phyloP scores from a whole-genome alignment of 2,113 vertebrate genomes.

The Vireo altiloquus region DNA sequence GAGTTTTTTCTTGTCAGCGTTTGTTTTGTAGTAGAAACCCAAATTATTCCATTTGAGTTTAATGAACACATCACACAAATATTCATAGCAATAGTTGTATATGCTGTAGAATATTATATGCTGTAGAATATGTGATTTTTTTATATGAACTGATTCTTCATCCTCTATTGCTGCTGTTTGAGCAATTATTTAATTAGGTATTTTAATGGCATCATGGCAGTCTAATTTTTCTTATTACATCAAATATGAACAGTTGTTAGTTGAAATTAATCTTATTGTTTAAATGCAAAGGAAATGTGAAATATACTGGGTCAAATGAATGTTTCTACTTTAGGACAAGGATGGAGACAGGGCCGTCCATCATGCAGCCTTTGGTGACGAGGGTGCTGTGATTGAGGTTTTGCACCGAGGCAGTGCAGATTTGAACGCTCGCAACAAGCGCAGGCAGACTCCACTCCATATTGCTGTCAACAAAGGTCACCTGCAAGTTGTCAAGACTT shows the following conservation, averaged over 20 bases:
- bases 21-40: neutral
- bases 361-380: conserved; percentile 96
- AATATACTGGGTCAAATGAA: neutral
- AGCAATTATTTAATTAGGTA: neutral
- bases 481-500: conserved; percentile 96
- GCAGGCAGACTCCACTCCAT: conserved; percentile 93
- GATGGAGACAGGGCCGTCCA: conserved; percentile 97
- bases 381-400: conserved; percentile 97
- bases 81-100: neutral
- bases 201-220: neutral
- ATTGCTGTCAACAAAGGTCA: conserved; percentile 99
- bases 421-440: conserved; percentile 95
- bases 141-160: neutral
- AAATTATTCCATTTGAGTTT: neutral
- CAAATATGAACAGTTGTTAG: neutral
- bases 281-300: neutral
- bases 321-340: conserved; percentile 83
- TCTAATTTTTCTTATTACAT: neutral
- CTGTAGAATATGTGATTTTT: neutral
- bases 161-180: neutral
- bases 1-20: neutral
- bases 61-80: neutral
- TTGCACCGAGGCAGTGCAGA: conserved; percentile 94
- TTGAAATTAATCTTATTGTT: neutral
- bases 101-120: neutral